Evolutionary conservation across 2,113 vertebrate species (phyloP), one percentile per base, ranked within the genome.

Genomic region (Charina bottae): DNA sequence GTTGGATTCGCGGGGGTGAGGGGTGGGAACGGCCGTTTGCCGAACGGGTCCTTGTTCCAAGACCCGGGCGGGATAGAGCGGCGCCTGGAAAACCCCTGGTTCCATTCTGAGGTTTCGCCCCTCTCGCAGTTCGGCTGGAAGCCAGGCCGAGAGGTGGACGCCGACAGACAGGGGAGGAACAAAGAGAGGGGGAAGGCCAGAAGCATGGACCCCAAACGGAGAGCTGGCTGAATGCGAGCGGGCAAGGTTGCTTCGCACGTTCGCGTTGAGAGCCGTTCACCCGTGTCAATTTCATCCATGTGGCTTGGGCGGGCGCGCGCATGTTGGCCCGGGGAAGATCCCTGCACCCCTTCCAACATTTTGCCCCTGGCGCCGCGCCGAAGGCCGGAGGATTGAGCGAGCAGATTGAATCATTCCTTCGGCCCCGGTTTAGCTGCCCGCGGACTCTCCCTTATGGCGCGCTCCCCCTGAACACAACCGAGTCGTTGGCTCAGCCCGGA

Each of bases 231-330:
- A 13, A 13, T 13, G n/a, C n/a, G 64, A 72, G n/a, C 13, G n/a
- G 64, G 64, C 64, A 6, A 0, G 64, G 6, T 72, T 72, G 15
- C 12, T n/a, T n/a, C 11, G 62, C 62, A 4, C 11, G 12, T 49
- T 49, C 49, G 49, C 49, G 49, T 49, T 49, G 10, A 6, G 12
- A 5, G 3, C 28, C 28, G 28, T 15, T 15, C 68, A 17, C 5
- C 11, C 5, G 60, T 10, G 3, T 64, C 1, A 0, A 3, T 33
- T 17, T 15, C n/a, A 17, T 33, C 33, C 13, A 0, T 33, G 1
- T n/a, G 68, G n/a, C 17, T 7, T 17, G 6, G n/a, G n/a, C n/a
- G 5, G 6, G 64, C 13, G n/a, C 64, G 6, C 64, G 15, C 13
- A 3, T 28, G 64, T 33, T 6, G 64, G 2, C 17, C 13, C 68